Percentiles rank a stretch among this genome's conserved stretches.
Conservation (phyloP, 2,113 vertebrate genomes). For the Salminus brasiliensis region DNA sequence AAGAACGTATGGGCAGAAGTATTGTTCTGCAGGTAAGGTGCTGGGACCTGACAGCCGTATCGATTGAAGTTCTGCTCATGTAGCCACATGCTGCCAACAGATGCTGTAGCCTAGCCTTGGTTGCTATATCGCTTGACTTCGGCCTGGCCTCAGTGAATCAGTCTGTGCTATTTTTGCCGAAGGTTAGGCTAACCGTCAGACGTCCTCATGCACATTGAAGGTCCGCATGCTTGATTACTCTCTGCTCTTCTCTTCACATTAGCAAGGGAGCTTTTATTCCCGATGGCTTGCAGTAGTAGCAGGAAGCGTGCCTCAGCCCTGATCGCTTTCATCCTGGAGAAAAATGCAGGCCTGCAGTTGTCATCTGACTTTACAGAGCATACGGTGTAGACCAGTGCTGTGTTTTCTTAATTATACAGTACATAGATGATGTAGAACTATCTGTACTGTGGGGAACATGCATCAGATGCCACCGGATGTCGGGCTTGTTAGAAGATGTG, state of each 20-base stretch:
- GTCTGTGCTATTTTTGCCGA: not conserved
- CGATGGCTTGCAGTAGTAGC: not conserved
- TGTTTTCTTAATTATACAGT: too few species aligned
- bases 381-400: too few species aligned
- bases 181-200: not conserved
- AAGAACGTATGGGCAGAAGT: too few species aligned
- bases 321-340: not conserved
- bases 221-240: not conserved
- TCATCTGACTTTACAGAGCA: too few species aligned
- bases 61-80: too few species aligned
- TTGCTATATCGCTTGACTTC: not conserved
- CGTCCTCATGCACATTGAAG: not conserved
- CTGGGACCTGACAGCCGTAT: too few species aligned
- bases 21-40: too few species aligned
- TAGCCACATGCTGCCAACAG: too few species aligned
- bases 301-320: not conserved
- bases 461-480: too few species aligned
- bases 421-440: too few species aligned
- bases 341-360: not conserved
- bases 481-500: too few species aligned
- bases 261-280: conserved; percentile 1
- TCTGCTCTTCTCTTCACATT: not conserved
- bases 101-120: not conserved
- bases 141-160: not conserved
- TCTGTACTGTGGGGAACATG: too few species aligned